These are phyloP conservation scores for Petrocephalus sullivani DNA, from an alignment of 2,797 vertebrate genomes.

Conservation along the genomic window DNA sequence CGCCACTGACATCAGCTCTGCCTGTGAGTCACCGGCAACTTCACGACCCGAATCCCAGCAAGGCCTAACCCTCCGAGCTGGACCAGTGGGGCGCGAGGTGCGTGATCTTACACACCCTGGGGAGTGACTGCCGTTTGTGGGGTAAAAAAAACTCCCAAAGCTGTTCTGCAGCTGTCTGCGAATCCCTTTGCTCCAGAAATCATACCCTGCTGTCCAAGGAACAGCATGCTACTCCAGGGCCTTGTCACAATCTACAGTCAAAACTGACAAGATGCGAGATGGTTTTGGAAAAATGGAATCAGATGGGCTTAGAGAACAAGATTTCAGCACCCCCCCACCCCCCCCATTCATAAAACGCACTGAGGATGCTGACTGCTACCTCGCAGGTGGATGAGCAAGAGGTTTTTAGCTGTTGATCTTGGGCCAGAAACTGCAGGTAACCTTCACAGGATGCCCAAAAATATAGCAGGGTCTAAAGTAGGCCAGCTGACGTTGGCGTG, in stretches of 20 bases:
- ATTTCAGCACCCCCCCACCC: background rate
- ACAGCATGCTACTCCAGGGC: background rate
- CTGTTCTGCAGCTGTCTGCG: background rate
- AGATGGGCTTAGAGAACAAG: background rate
- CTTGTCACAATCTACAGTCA: background rate
- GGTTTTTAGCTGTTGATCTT: background rate
- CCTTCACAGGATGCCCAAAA: background rate
- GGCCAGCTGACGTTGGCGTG: background rate
- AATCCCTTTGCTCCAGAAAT: background rate
- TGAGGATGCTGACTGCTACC: background rate
- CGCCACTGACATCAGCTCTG: background rate
- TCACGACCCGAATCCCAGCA: background rate
- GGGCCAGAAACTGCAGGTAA: background rate
- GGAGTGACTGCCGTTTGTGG: background rate
- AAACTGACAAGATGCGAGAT: background rate
- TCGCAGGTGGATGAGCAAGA: background rate
- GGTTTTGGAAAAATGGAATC: background rate
- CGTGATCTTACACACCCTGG: constrained; percentile 6
- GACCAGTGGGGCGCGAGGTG: background rate
- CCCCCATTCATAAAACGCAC: background rate
- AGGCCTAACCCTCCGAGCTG: background rate
- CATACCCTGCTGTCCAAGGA: background rate
- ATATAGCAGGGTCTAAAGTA: background rate
- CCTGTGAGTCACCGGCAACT: background rate
- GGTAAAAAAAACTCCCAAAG: constrained; percentile 4